Base-by-base conservation (phyloP, 2,888 invertebrate genomes). In the Mechanitis mazaeus region DNA sequence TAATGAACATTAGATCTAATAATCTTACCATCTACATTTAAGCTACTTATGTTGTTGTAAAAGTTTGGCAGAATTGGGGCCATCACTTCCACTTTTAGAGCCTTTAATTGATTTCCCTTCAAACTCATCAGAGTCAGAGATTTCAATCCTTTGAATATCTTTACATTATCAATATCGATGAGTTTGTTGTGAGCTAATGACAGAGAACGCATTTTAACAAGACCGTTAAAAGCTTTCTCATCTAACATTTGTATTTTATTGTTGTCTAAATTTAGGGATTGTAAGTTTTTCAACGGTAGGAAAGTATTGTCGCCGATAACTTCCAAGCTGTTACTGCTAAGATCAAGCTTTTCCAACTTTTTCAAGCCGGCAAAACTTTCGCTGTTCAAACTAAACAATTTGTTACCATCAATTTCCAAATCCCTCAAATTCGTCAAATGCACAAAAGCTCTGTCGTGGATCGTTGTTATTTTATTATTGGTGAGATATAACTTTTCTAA, bases 401-500 rank as follows among this genome's bases (percentile, higher is more conserved):
- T 92, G 80, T 94, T 96, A 70, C 92, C 91, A 71, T 95, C 94
- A 65, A 97, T 87, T 79, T 97, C 96, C 58, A 98, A 83, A 68
- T 94, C 94, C 62, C 92, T 92, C 58, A 97, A 87, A 71, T 94
- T 93, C 0, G 84, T 83, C 72, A 95, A 84, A 71, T 94, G 92
- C 63, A 92, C 84, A 71, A 95, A 96, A n/a, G 98, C 95, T 72
- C 93, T 94, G 64, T 97, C 96, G 68, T 98, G 97, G 61, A 97
- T 91, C 6, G 93, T 93, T 59, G 94, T 94, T 64, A 98, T 92
- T 75, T 94, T 94, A 82, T 98, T 98, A 71, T 93, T 94, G 69
- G 96, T 96, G 55, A 98, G 88, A 73, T 92, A 94, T 46, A 98
- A 90, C 64, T 93, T 92, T 67, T 93, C 92, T 64, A 95, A 80